Base-by-base conservation (phyloP, 2,113 vertebrate genomes). In the Benthochromis sp. region DNA sequence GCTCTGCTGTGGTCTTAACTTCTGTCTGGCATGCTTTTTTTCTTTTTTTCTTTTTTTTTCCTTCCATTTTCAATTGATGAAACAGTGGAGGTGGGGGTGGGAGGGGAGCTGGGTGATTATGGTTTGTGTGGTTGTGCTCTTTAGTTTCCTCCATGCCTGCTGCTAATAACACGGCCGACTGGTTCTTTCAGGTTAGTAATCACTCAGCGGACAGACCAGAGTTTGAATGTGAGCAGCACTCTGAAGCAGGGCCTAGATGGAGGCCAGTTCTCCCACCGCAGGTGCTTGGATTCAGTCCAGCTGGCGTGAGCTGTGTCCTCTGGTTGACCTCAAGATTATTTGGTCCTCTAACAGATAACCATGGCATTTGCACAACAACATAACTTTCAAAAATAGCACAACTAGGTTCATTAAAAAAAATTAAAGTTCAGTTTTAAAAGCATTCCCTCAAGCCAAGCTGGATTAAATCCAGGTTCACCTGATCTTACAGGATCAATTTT, bases 11-110 rank as follows among this genome's bases (percentile, higher is more conserved):
- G 88, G 54, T 88, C 88, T 92, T 27, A 89, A 84, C 93, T 85
- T 86, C 87, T 89, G 88, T 93, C 92, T 89, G 90, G 92, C 94
- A 95, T 95, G 95, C 90, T 50, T 86, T 36, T 36, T 54, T 76
- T 84, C 24, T 10, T 50, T 82, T 36, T 21, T 40, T 14, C 34
- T 1, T 53, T 21, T 21, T 81, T 82, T 34, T 24, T 61, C 17
- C 10, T 82, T 79, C 38, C 38, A 29, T 87, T 78, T 90, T 63
- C 21, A n/a, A 54, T 80, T 85, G 45, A 83, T 80, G 21, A 55
- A 24, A 16, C 29, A 1, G 85, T 83, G 66, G 84, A 66, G 76
- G 34, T 19, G 31, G 27, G n/a, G 17, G 27, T 5, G 59, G 52
- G 53, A 40, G 24, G 54, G n/a, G 9, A 6, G 34, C 24, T 29